A percentile compares a stretch with the other conserved stretches of the same genome.
phyloP scores from a whole-genome alignment of 2,113 vertebrate genomes.

The Thalassoma bifasciatum region DNA sequence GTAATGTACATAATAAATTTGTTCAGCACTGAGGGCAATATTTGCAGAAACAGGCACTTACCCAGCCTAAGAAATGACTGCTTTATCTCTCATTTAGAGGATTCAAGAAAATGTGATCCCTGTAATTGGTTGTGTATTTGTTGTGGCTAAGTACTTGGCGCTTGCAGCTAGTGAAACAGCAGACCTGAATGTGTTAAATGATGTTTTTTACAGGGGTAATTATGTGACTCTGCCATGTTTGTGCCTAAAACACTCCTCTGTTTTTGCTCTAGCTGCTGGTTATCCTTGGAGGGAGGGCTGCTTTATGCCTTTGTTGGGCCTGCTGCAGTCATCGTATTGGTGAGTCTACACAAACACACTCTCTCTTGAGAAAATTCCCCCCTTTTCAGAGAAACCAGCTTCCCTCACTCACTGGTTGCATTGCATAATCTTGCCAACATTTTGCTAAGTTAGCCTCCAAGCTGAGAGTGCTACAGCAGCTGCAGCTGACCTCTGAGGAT shows the following conservation, averaged over 20 bases:
- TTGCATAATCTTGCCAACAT: neutral
- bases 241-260: neutral
- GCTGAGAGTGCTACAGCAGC: slow-evolving; percentile 16
- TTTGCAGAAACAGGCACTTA: slow-evolving; percentile 43
- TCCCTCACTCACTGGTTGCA: slow-evolving; percentile 9
- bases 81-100: slow-evolving; percentile 31
- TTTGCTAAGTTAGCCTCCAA: slow-evolving; percentile 2
- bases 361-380: neutral
- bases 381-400: neutral
- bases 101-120: slow-evolving; percentile 32
- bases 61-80: slow-evolving; percentile 12
- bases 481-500: slow-evolving; percentile 29
- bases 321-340: slow-evolving; percentile 95
- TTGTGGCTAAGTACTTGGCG: slow-evolving; percentile 28
- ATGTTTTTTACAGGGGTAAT: slow-evolving; percentile 1
- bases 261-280: slow-evolving; percentile 88
- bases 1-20: slow-evolving; percentile 44
- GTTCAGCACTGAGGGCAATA: slow-evolving; percentile 34
- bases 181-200: slow-evolving; percentile 8
- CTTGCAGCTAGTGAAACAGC: slow-evolving; percentile 12
- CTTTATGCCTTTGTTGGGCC: slow-evolving; percentile 96
- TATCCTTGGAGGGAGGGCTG: slow-evolving; percentile 93
- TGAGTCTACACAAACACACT: slow-evolving; percentile 71
- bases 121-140: slow-evolving; percentile 38
- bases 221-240: slow-evolving; percentile 18